Percentiles rank a stretch among this genome's conserved stretches.
These are phyloP conservation scores for Podiceps cristatus DNA, from an alignment of 2,113 vertebrate species.

Conservation along the genomic window DNA sequence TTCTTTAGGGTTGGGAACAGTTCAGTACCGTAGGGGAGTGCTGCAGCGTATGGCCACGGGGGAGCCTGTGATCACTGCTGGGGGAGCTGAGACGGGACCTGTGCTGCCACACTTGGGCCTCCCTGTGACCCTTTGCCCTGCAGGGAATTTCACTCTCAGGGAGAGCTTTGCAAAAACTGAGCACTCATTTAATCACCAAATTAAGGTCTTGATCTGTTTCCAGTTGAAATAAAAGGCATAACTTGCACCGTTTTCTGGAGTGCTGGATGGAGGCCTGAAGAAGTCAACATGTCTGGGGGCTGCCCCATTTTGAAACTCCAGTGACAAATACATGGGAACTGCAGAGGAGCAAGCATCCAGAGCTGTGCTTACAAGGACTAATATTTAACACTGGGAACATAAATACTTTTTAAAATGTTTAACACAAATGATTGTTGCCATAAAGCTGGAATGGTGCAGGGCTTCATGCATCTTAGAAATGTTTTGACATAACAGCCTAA, in stretches of 20 bases:
- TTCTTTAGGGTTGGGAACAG: background rate
- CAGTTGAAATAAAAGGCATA: background rate
- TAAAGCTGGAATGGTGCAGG: background rate
- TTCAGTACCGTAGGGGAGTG: background rate
- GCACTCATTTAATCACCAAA: background rate
- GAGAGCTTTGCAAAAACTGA: background rate
- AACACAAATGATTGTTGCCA: background rate
- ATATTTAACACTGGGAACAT: slow-evolving; percentile 27
- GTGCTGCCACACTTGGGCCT: rapidly evolving
- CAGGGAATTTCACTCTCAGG: background rate
- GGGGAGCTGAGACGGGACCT: background rate
- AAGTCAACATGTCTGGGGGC: background rate
- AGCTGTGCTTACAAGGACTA: background rate
- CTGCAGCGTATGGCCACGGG: rapidly evolving
- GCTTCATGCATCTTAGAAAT: slow-evolving; percentile 50
- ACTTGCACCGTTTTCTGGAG: rapidly evolving
- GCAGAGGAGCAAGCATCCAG: background rate
- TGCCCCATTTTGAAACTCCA: background rate
- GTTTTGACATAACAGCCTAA: slow-evolving; percentile 64
- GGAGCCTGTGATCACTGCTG: background rate
- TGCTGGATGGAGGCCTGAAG: background rate
- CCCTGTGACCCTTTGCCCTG: background rate
- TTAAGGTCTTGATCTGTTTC: background rate
- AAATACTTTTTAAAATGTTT: slow-evolving; percentile 50
- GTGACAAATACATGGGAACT: background rate